Base-by-base conservation (phyloP, 2,888 invertebrate species). In the Tridacna crocea region DNA sequence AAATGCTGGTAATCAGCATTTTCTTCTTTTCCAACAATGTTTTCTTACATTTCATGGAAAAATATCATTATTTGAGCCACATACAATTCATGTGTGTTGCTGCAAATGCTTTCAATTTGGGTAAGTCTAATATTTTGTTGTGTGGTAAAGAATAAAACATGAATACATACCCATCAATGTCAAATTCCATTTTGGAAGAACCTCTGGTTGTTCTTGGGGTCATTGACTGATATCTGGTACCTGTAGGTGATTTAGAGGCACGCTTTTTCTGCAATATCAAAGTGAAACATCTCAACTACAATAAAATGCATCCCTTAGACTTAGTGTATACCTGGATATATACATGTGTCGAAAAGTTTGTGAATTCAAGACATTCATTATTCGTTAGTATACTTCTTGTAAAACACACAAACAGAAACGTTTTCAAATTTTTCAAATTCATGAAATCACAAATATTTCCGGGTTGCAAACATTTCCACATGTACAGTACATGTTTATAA, bases 81-180 rank as follows among this genome's bases (percentile, higher is more conserved):
- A n/a, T 17, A 17, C 10, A 55, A 55, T 6, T 55, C n/a, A n/a
- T n/a, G n/a, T n/a, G n/a, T 17, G n/a, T 19, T 4, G 10, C n/a
- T 55, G 55, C 2, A 55, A 19, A 55, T 55, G 3, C 8, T 36
- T 36, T 36, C 36, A 36, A 36, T 36, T 36, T 8, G 8, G 36
- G 2, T 8, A 8, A 55, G 55, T 55, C 55, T 55, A 55, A 55
- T 6, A n/a, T 55, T 55, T 55, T 55, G 55, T 55, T n/a, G n/a
- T 55, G 17, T 55, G 55, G 17, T 17, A 19, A 36, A 36, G 36
- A 36, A 8, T 36, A 4, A 36, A 36, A 36, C n/a, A 36, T 12
- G 12, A n/a, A 61, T 47, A 81, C 83, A n/a, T 82, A 87, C 88
- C 87, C 87, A 48, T 87, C 87, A 11, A 80, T 76, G 70, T 88